These are phyloP conservation scores for Rutpela maculata DNA, from an alignment of 2,888 invertebrate species.

Conservation along the genomic window DNA sequence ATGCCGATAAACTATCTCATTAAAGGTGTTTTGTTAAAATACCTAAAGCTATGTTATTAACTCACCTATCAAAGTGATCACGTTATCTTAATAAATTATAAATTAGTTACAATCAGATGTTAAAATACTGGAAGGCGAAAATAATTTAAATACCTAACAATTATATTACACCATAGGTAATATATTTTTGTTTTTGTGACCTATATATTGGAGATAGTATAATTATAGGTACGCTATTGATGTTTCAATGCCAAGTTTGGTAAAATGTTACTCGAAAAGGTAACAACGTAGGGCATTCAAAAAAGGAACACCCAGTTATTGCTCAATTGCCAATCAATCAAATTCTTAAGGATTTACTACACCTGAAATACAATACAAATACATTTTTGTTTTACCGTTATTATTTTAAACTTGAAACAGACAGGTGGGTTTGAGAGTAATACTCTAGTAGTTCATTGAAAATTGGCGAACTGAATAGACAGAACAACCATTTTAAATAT, in stretches of 20 bases:
- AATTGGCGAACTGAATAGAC: not conserved
- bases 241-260: conserved; percentile 9
- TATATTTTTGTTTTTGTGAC: not conserved
- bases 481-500: not conserved
- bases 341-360: not conserved
- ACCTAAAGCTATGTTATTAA: conserved; percentile 7
- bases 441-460: not conserved
- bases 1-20: not conserved
- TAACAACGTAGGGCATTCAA: conserved; percentile 11
- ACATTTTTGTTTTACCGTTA: not conserved
- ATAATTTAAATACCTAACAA: conserved; percentile 15
- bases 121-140: not conserved
- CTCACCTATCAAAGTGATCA: not conserved
- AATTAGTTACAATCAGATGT: not conserved
- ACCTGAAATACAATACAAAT: not conserved
- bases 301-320: conserved; percentile 8
- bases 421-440: not conserved
- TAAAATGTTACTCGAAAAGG: conserved; percentile 12
- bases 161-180: conserved; percentile 8
- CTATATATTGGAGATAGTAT: conserved; percentile 10
- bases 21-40: not conserved
- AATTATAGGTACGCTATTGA: conserved; percentile 13
- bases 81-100: conserved; percentile 7
- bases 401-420: not conserved
- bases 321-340: not conserved